A percentile compares a stretch with the other conserved stretches of the same genome.
phyloP scores from a whole-genome alignment of 2,797 vertebrate genomes.

The Micrastur ruficollis region DNA sequence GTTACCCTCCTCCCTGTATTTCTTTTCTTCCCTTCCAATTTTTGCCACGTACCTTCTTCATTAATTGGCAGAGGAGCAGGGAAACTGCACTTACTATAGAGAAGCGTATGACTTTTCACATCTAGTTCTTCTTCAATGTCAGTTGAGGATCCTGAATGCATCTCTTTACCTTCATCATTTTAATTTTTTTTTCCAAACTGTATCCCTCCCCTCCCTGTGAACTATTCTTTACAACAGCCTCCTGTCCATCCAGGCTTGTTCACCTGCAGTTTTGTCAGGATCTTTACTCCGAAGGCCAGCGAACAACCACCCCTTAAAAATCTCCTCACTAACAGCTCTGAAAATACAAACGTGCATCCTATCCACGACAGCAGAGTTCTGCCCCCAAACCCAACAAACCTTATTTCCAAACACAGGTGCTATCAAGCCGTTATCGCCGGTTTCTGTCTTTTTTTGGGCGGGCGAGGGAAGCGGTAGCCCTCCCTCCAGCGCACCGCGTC shows the following conservation, averaged over 20 bases:
- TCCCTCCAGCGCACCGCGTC: background rate
- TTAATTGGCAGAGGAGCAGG: background rate
- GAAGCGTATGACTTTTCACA: background rate
- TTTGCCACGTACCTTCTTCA: background rate
- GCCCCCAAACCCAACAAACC: background rate
- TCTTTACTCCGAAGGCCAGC: background rate
- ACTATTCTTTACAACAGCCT: background rate
- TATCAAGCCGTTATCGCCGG: background rate
- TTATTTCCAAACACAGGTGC: background rate
- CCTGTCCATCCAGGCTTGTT: background rate
- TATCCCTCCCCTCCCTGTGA: background rate
- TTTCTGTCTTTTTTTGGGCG: background rate
- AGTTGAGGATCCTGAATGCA: background rate
- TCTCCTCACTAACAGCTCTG: background rate
- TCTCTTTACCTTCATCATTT: background rate
- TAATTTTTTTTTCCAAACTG: background rate
- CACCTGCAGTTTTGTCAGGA: background rate
- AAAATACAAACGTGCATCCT: background rate
- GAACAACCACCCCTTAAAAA: background rate
- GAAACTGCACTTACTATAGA: background rate
- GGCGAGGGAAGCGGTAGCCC: fast-evolving
- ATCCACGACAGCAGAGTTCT: background rate
- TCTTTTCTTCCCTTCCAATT: background rate
- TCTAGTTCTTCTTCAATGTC: background rate
- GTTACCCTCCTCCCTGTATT: background rate